A percentile compares a stretch with the other conserved stretches of the same genome.
These are phyloP conservation scores for Portevinia maculata DNA, from an alignment of 2,888 invertebrate species.

Conservation along the genomic window DNA sequence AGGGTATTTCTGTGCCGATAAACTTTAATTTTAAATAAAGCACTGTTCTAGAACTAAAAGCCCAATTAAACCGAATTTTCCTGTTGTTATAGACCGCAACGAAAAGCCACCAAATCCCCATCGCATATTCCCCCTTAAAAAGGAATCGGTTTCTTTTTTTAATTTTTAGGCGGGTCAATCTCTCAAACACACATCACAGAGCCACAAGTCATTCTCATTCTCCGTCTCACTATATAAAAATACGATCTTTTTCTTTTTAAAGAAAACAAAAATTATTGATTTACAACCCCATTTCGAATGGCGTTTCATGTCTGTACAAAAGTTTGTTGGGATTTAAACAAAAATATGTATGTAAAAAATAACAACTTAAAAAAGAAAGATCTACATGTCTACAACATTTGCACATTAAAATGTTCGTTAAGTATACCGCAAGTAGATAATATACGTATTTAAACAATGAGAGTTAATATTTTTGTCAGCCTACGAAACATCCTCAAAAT, in stretches of 20 bases:
- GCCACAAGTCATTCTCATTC: slow-evolving; percentile 19
- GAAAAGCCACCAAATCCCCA: too few relatives aligned
- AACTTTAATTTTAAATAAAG: too few relatives aligned
- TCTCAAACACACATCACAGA: slow-evolving; percentile 30
- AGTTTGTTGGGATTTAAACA: slow-evolving; percentile 3
- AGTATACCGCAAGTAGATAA: neutral
- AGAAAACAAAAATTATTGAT: slow-evolving; percentile 28
- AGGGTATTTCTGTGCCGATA: too few relatives aligned
- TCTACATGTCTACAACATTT: slow-evolving; percentile 45
- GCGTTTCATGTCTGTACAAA: slow-evolving; percentile 73
- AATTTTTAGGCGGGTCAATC: neutral
- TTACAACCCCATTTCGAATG: slow-evolving; percentile 72
- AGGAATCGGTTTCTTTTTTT: neutral
- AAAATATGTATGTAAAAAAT: slow-evolving; percentile 1
- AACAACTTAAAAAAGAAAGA: slow-evolving; percentile 13
- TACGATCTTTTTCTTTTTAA: slow-evolving; percentile 45
- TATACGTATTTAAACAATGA: neutral
- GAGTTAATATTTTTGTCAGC: slow-evolving; percentile 49
- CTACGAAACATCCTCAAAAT: slow-evolving; percentile 74
- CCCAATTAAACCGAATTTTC: too few relatives aligned
- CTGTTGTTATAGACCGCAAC: too few relatives aligned
- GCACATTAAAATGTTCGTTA: slow-evolving; percentile 27
- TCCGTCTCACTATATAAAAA: slow-evolving; percentile 56
- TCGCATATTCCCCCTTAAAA: neutral
- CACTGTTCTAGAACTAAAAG: too few relatives aligned